Base-by-base conservation (phyloP, 2,113 vertebrate species). In the Pungitius pungitius region DNA sequence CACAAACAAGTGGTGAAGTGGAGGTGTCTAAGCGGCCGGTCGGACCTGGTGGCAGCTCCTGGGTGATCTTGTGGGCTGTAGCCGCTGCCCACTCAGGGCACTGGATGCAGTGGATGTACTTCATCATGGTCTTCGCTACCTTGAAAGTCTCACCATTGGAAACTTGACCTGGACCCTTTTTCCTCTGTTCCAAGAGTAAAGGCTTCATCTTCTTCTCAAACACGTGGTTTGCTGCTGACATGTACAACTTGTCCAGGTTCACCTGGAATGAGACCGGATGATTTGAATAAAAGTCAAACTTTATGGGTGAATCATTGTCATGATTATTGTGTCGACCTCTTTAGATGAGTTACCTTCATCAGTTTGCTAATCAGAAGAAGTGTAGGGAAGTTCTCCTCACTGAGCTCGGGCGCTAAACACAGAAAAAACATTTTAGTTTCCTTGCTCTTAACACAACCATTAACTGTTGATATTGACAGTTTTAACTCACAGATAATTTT, bases 341-440 rank as follows among this genome's bases (percentile, higher is more conserved):
- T 56, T 45, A 35, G 17, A 52, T 45, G 0, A 26, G 27, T 2
- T 93, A 99, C 98, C 96, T 98, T 97, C 96, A 99, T 96, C 26
- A 99, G 86, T 83, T 97, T 99, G 81, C 94, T 95, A 55, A 99
- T 97, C 54, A 99, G 63, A 22, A 99, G 95, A 56, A 99, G 89
- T 0, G 96, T 97, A 1, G 96, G 95, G 81, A 98, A 96, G 2
- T 97, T 94, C 76, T 98, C 96, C 67, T 97, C 96, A 67, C 91
- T 96, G 61, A 99, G 94, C 85, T 99, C 98, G 60, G 95, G 93
- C 89, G 94, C 98, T 99, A 70, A 71, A 84, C 15, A 87, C 6
- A 85, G 22, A 69, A 55, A n/a, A 61, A 13, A 61, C 12, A 52
- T 37, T 49, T 58, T 22, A 67, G 17, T 56, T 64, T 52, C 10